phyloP scores from a whole-genome alignment of 2,797 vertebrate genomes.

The Poeciliopsis presidionis region DNA sequence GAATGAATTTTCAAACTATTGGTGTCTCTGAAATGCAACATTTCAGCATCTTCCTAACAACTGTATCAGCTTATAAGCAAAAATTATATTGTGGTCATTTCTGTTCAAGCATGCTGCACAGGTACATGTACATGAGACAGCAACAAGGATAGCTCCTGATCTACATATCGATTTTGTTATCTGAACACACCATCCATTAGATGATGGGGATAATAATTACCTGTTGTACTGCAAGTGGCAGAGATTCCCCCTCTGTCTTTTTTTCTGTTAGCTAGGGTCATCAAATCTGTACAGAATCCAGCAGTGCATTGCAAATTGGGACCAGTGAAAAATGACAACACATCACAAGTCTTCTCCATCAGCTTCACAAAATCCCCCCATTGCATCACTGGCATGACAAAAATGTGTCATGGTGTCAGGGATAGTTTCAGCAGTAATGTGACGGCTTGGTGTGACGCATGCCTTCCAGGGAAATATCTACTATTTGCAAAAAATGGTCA shows the following conservation, averaged over 20 bases:
- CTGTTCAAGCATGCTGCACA: constrained; percentile 25
- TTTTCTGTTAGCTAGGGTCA: constrained; percentile 54
- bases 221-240: constrained; percentile 62
- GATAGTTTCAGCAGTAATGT: constrained; percentile 33
- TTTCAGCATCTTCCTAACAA: constrained; percentile 33
- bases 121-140: constrained; percentile 19
- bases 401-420: constrained; percentile 39
- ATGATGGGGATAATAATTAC: constrained; percentile 73
- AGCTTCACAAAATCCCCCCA: constrained; percentile 23
- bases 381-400: constrained; percentile 34
- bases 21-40: constrained; percentile 26
- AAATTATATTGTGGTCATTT: not conserved
- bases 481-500: constrained; percentile 26
- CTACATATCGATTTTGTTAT: constrained; percentile 74
- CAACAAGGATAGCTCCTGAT: constrained; percentile 55
- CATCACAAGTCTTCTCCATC: constrained; percentile 23
- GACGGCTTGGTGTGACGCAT: constrained; percentile 11
- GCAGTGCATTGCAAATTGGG: constrained; percentile 43
- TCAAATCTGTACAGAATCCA: constrained; percentile 44
- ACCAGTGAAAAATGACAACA: constrained; percentile 60
- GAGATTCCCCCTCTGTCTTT: constrained; percentile 53
- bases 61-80: not conserved
- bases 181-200: constrained; percentile 66
- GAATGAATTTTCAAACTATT: constrained; percentile 41
- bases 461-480: constrained; percentile 14